Evolutionary conservation across 1,140 invertebrate species (phyloP), one percentile per base, ranked within the genome.

Genomic region (Andrena cerasifolii): DNA sequence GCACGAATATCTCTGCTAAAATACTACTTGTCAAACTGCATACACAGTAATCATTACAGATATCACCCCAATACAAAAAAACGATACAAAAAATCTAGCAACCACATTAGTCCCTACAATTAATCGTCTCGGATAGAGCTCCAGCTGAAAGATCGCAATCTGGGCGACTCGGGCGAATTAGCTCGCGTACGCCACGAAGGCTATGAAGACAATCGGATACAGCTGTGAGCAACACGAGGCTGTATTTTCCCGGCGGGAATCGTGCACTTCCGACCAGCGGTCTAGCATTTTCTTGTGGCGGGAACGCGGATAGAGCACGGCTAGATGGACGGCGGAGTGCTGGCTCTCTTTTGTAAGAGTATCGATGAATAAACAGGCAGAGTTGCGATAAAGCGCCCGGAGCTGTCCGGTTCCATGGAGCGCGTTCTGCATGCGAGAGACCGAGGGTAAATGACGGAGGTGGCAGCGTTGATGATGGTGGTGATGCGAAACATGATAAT

Each of bases 381-480:
- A 79, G 76, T 83, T 78, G 76, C 79, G 84, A 84, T 83, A 82
- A 71, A 86, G 72, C 82, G 78, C 83, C 83, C 68, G 83, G 21
- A 79, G 84, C 83, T 54, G 28, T 73, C 45, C 56, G 66, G 61
- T 54, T 59, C 49, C 77, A 3, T 40, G 36, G 36, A 67, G 58
- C 59, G 65, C 65, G 82, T 82, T 84, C 82, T 84, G 81, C 82
- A 80, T 80, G 45, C 77, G 78, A 71, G 68, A 82, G 76, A 76
- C 56, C 73, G 62, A 84, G 82, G 79, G 82, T 80, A 84, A 85
- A 86, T 84, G 80, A 84, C 83, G 84, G 77, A 82, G 83, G 77
- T 85, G 80, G 82, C 76, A 82, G 82, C 79, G 82, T 78, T 85
- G 84, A 86, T 86, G 83, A 86, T 82, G 76, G 83, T 85, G 72